phyloP scores from a whole-genome alignment of 2,797 vertebrate genomes.

The Channa striata region DNA sequence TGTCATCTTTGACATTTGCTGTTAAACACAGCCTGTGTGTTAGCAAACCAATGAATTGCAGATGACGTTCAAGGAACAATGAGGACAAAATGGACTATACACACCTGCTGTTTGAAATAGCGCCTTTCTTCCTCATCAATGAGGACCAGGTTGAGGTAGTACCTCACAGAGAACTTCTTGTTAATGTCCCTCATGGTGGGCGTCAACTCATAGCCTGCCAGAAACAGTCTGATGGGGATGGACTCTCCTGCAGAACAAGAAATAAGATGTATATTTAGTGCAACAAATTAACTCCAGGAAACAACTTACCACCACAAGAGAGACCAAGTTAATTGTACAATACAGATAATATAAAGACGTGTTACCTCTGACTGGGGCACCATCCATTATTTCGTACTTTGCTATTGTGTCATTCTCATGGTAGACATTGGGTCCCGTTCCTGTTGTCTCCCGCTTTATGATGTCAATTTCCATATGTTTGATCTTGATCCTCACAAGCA shows the following conservation, averaged over 20 bases:
- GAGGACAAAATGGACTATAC: neutral
- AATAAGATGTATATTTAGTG: neutral
- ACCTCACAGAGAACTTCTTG: slow-evolving; percentile 97
- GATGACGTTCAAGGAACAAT: rapidly evolving
- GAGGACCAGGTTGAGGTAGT: slow-evolving; percentile 98
- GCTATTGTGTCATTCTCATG: slow-evolving; percentile 97
- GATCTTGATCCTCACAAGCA: slow-evolving; percentile 97
- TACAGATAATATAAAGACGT: neutral
- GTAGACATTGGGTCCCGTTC: slow-evolving; percentile 95
- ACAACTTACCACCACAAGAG: neutral
- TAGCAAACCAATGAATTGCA: neutral
- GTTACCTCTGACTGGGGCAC: slow-evolving; percentile 95
- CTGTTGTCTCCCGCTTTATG: slow-evolving; percentile 96
- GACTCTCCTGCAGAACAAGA: slow-evolving; percentile 89
- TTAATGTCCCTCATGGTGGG: slow-evolving; percentile 98
- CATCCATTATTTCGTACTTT: slow-evolving; percentile 99
- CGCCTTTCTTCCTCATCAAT: slow-evolving; percentile 97
- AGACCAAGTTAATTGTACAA: neutral
- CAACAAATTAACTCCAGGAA: neutral
- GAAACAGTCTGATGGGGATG: slow-evolving; percentile 96
- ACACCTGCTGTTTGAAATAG: slow-evolving; percentile 99
- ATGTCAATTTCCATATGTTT: slow-evolving; percentile 99
- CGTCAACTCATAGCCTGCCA: slow-evolving; percentile 95
- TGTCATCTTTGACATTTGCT: too few species aligned
- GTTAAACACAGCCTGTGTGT: neutral